Evolutionary conservation across 2,113 vertebrate genomes (phyloP), one percentile per base, ranked within the genome.

Genomic region (Eptatretus burgeri): DNA sequence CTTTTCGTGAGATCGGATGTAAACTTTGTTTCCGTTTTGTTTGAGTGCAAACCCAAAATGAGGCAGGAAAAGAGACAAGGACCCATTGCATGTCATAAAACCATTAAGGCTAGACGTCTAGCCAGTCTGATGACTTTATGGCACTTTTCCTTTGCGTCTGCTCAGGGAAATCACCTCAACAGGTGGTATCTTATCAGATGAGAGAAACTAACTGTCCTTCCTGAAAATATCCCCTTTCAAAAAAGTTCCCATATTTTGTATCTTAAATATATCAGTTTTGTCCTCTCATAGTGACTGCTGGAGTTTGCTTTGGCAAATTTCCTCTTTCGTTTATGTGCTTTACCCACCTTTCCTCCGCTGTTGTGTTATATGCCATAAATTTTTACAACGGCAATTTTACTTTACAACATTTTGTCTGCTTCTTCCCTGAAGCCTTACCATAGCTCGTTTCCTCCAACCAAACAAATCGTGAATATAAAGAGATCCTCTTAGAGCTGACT

Each of bases 331-430:
- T 41, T 41, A 41, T 41, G 27, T 41, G 27, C 27, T 41, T 41
- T 41, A 41, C 20, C 10, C n/a, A 11, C 56, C 2, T 17, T 60
- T 20, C 12, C 56, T 20, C n/a, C 56, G 56, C 56, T 17, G 9
- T 20, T 11, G n/a, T 60, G n/a, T 60, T 60, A 60, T 60, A 60
- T 60, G 56, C 56, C n/a, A 60, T 60, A 60, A 60, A 60, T 60
- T 13, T 60, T 60, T 60, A 60, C 56, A 60, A 20, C 56, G 12
- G 56, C 56, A 60, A 60, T 60, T 60, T 60, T 60, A 20, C 56
- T 60, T 60, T 60, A 60, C 56, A 60, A 60, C 56, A 60, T 60
- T 60, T 60, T 60, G 56, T 60, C n/a, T n/a, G n/a, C 12, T 20
- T 17, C 56, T n/a, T 60, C 20, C 56, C 20, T 17, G 56, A 60